phyloP scores from a whole-genome alignment of 2,888 invertebrate genomes.

The Sisyra terminalis region DNA sequence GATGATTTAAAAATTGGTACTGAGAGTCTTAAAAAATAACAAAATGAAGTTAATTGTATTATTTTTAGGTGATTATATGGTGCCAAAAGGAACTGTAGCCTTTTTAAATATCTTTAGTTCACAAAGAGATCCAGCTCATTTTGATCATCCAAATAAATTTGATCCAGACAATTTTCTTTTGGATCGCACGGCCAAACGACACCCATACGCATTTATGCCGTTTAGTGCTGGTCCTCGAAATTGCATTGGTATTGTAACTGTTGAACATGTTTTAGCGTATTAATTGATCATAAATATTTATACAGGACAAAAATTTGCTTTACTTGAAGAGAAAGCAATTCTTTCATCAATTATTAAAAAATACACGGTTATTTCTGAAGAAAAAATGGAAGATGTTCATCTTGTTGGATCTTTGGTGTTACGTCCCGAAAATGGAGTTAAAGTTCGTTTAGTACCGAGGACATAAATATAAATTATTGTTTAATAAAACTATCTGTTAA shows the following conservation, averaged over 20 bases:
- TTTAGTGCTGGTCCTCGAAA: constrained; percentile 22
- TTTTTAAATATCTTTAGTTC: constrained; percentile 19
- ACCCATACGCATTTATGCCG: constrained; percentile 22
- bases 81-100: constrained; percentile 7
- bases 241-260: constrained; percentile 21
- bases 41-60: neutral
- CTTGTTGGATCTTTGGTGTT: constrained; percentile 14
- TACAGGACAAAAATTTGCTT: constrained; percentile 19
- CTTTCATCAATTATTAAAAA: constrained; percentile 17
- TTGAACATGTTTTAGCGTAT: no score
- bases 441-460: constrained; percentile 11
- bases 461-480: neutral
- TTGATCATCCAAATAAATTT: constrained; percentile 20
- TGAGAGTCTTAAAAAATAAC: neutral
- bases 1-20: constrained; percentile 20
- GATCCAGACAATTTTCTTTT: constrained; percentile 23
- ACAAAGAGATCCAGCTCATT: constrained; percentile 24
- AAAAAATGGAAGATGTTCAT: constrained; percentile 16
- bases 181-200: constrained; percentile 17
- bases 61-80: constrained; percentile 2
- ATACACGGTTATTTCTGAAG: constrained; percentile 15
- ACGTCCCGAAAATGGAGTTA: constrained; percentile 15
- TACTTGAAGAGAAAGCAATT: constrained; percentile 16
- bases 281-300: no score
- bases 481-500: neutral